Conservation (phyloP, 2,113 vertebrate species). For the Saguinus imperator region DNA sequence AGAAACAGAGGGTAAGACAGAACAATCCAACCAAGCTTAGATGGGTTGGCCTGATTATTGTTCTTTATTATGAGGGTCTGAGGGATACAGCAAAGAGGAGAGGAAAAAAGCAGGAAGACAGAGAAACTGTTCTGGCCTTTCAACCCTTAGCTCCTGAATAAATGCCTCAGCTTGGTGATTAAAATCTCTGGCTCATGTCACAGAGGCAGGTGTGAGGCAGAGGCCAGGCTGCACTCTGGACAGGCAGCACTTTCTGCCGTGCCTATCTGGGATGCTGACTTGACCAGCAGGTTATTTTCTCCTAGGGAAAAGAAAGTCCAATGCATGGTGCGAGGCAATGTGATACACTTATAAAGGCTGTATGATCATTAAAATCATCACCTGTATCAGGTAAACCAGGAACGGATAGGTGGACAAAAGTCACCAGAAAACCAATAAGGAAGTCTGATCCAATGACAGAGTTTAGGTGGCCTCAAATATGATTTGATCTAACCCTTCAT, state of each 20-base stretch:
- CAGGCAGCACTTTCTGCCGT: not conserved
- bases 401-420: not conserved
- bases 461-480: not conserved
- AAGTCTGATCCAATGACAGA: not conserved
- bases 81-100: not conserved
- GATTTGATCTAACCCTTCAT: not conserved
- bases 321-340: not conserved
- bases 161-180: not conserved
- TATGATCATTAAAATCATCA: not conserved
- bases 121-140: not conserved
- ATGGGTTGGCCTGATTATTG: not conserved
- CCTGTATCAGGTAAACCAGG: not conserved
- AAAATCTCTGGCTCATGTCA: not conserved
- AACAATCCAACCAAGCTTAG: not conserved
- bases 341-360: not conserved
- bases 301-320: not conserved
- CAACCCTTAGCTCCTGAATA: not conserved
- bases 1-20: not conserved
- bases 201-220: not conserved
- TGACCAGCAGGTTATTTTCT: not conserved
- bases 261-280: not conserved
- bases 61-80: constrained; percentile 12
- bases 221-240: not conserved
- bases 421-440: not conserved
- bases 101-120: not conserved